phyloP scores from a whole-genome alignment of 2,888 invertebrate genomes.

The Acanthosepion esculentum region DNA sequence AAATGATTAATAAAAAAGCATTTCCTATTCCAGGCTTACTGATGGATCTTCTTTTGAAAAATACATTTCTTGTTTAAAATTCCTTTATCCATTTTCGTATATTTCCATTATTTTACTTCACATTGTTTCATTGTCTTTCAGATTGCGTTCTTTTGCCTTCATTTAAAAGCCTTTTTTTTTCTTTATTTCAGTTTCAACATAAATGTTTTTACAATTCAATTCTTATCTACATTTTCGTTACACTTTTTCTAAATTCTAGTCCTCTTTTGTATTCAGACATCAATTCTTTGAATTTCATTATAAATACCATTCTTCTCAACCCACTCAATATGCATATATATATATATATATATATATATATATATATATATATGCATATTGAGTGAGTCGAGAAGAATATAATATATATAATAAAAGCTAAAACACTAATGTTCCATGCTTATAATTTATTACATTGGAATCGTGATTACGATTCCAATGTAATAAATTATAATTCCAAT shows the following conservation, averaged over 20 bases:
- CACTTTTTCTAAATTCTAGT: background rate
- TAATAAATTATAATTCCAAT: too few relatives aligned
- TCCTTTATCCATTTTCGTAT: background rate
- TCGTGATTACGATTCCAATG: too few relatives aligned
- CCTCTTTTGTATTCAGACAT: background rate
- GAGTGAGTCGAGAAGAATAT: too few relatives aligned
- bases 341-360: too few relatives aligned
- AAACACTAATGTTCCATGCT: too few relatives aligned
- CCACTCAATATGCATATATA: too few relatives aligned
- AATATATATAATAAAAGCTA: too few relatives aligned
- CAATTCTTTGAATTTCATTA: background rate
- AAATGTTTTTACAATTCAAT: background rate
- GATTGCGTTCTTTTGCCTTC: background rate
- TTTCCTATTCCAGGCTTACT: conserved; percentile 33
- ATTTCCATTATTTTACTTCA: background rate
- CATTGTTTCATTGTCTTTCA: background rate
- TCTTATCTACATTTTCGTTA: background rate
- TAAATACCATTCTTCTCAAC: background rate
- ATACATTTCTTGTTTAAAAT: conserved; percentile 18
- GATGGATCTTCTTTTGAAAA: background rate
- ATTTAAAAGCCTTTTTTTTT: background rate
- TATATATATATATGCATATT: too few relatives aligned
- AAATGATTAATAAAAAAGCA: background rate
- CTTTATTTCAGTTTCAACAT: background rate
- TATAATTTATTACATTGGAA: too few relatives aligned